These are phyloP conservation scores for Cremastinae sp. DNA, from an alignment of 2,888 invertebrate species.

Conservation along the genomic window DNA sequence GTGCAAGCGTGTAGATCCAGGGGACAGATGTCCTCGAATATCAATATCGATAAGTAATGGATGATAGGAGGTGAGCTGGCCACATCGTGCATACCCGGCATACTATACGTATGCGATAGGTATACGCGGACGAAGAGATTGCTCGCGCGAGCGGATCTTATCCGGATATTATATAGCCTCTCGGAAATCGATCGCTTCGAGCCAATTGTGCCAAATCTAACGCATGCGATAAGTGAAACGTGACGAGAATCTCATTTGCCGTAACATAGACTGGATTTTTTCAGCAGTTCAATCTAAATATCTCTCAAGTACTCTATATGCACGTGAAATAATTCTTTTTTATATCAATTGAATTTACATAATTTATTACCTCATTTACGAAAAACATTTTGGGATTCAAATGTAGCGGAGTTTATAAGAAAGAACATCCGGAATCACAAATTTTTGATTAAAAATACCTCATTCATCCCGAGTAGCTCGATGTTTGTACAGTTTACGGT, in stretches of 20 bases:
- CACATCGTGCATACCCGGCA: not conserved
- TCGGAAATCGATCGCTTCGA: not conserved
- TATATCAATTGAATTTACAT: too few species aligned
- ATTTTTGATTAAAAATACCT: not conserved
- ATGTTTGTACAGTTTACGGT: not conserved
- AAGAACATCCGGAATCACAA: not conserved
- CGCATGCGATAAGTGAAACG: not conserved
- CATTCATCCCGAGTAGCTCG: not conserved
- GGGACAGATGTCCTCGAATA: slow-evolving; percentile 37
- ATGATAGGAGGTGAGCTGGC: slow-evolving; percentile 16
- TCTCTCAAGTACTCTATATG: too few species aligned
- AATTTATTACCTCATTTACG: too few species aligned
- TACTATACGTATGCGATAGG: not conserved
- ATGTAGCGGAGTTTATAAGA: not conserved
- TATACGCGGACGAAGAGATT: not conserved
- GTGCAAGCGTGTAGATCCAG: slow-evolving; percentile 15
- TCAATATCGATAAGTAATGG: slow-evolving; percentile 58
- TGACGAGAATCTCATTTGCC: not conserved
- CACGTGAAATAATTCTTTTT: too few species aligned
- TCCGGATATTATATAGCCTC: not conserved
- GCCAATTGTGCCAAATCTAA: not conserved
- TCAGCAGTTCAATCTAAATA: too few species aligned
- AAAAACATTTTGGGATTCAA: too few species aligned
- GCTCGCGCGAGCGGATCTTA: not conserved
- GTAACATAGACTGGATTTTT: too few species aligned